Percentiles rank a stretch among this genome's conserved stretches.
phyloP scores from a whole-genome alignment of 1,140 invertebrate species.

The Drosophila micromelanica region DNA sequence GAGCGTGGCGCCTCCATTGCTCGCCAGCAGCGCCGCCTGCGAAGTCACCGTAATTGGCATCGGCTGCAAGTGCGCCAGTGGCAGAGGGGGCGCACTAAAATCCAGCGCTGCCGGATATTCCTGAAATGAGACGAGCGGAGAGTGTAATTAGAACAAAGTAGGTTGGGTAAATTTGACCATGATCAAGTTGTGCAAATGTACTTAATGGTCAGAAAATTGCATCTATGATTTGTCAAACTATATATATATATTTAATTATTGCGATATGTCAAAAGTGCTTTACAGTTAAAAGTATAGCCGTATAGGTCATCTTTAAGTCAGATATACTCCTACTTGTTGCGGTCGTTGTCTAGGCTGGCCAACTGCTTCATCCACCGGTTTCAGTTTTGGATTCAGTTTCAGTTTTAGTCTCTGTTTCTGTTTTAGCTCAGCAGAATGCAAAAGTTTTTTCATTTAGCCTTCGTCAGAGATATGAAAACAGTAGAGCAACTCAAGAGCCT shows the following conservation, averaged over 20 bases:
- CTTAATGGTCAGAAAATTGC: no score
- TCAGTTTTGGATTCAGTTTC: constrained; percentile 8
- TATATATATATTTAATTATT: no score
- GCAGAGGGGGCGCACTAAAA: constrained; percentile 72
- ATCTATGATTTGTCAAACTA: no score
- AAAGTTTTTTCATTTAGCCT: constrained; percentile 78
- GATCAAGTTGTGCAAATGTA: no score
- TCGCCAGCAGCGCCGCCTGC: constrained; percentile 61
- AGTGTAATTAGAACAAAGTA: constrained; percentile 6
- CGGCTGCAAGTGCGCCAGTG: constrained; percentile 75
- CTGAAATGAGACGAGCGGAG: constrained; percentile 45
- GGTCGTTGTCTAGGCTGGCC: background rate
- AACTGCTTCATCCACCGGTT: background rate
- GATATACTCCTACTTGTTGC: background rate
- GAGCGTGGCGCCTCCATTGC: constrained; percentile 57
- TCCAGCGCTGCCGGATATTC: constrained; percentile 80
- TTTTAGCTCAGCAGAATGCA: constrained; percentile 18
- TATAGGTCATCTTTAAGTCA: no score
- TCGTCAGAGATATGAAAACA: constrained; percentile 60
- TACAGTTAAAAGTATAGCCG: no score
- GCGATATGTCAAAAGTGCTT: no score
- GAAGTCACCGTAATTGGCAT: constrained; percentile 75
- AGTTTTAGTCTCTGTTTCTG: background rate
- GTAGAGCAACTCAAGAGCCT: no score
- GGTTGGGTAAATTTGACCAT: no score